Conservation (phyloP, 2,797 vertebrate species). For the Hipposideros larvatus region DNA sequence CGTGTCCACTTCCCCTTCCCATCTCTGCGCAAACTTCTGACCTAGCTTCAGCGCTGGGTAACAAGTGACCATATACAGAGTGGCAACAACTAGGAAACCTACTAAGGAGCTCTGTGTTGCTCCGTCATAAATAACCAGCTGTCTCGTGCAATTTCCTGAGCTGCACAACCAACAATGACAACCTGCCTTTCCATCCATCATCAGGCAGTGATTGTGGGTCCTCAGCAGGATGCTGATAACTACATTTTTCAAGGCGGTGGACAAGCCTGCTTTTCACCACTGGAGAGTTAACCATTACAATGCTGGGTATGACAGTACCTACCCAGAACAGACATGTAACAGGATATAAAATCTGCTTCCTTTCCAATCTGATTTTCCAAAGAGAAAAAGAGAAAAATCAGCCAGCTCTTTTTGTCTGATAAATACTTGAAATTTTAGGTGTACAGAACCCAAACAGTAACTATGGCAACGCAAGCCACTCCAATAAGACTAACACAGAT, state of each 20-base stretch:
- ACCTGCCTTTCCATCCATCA: slow-evolving; percentile 58
- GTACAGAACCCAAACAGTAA: slow-evolving; percentile 82
- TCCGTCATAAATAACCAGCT: slow-evolving; percentile 57
- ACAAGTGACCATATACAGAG: not conserved
- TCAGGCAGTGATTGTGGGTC: not conserved
- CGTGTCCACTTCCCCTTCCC: not conserved
- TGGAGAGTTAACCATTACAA: slow-evolving; percentile 25
- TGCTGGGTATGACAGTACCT: not conserved
- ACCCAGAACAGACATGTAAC: slow-evolving; percentile 31
- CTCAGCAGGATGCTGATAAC: slow-evolving; percentile 67
- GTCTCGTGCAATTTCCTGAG: slow-evolving; percentile 22
- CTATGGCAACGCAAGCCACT: slow-evolving; percentile 90
- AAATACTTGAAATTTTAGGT: slow-evolving; percentile 86
- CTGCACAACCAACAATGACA: slow-evolving; percentile 37
- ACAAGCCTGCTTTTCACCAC: not conserved
- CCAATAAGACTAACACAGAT: slow-evolving; percentile 87
- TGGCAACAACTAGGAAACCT: not conserved
- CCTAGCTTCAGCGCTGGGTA: not conserved
- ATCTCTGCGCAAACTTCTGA: not conserved
- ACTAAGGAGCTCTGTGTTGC: slow-evolving; percentile 30
- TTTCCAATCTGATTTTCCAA: slow-evolving; percentile 27
- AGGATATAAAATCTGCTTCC: slow-evolving; percentile 7
- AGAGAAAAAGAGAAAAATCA: slow-evolving; percentile 48
- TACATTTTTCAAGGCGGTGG: slow-evolving; percentile 59
- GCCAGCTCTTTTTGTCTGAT: slow-evolving; percentile 79